Evolutionary conservation across 2,113 vertebrate genomes (phyloP), one percentile per base, ranked within the genome.

Genomic region (Eudyptes chrysolophus): DNA sequence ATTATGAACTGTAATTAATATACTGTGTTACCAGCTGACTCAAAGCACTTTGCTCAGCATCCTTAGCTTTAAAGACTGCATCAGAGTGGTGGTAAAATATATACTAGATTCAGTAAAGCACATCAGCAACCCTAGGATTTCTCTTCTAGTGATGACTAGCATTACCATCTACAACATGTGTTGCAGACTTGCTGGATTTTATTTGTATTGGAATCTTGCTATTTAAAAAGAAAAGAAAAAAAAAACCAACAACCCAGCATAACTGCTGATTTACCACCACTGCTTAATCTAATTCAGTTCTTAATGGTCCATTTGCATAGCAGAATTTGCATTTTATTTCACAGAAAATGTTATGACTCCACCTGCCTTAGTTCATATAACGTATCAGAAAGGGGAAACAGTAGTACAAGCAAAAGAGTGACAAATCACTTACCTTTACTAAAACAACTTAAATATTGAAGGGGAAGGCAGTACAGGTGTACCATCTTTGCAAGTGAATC

Each of bases 261-360:
- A 97, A 97, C 96, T 97, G 92, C 92, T 98, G 94, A 97, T 97
- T 97, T 96, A 96, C 92, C 72, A 92, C 92, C 34, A 94, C 81
- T 84, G 95, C 90, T 98, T 94, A 96, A 97, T 97, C 84, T 98
- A 98, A 98, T 98, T 98, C 97, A 80, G 76, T 97, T 97, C 75
- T 97, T 98, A 97, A 96, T 83, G 81, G 81, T 71, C 87, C 79
- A 97, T 98, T 98, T 98, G 93, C 97, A 95, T 97, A 93, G 74
- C 27, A 19, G 55, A 97, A 97, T 97, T 97, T 97, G 88, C 92
- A 98, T 98, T 98, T 97, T 97, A 97, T 98, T 97, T 98, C 87
- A 95, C 68, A 97, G 76, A 74, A 96, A 98, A 94, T 95, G 34
- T 97, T 97, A 94, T 89, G 76, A 94, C 51, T 91, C 94, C 89